These are phyloP conservation scores for Allygus modestus DNA, from an alignment of 2,888 invertebrate species.

Conservation along the genomic window DNA sequence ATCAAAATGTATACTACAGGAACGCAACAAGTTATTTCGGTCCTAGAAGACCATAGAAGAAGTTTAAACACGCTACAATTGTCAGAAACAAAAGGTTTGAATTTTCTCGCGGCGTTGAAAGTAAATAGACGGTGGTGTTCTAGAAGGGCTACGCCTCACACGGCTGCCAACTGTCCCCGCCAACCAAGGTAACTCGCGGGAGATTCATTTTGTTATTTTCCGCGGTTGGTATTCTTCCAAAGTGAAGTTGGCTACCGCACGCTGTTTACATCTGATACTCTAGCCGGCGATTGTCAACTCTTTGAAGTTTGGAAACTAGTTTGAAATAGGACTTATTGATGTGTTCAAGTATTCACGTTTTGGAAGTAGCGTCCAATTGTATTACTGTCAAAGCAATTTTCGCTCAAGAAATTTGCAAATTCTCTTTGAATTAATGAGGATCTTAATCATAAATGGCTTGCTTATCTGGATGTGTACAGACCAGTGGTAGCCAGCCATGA, in stretches of 20 bases:
- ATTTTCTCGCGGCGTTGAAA: neutral
- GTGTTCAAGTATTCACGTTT: too few relatives aligned
- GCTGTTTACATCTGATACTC: conserved; percentile 19
- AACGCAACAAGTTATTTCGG: too few relatives aligned
- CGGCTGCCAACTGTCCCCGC: neutral
- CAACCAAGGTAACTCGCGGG: neutral
- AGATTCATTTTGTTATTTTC: conserved; percentile 40
- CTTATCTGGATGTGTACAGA: too few relatives aligned
- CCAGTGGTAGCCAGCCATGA: too few relatives aligned
- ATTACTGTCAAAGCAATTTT: too few relatives aligned
- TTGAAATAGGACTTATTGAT: too few relatives aligned
- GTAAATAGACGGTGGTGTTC: conserved; percentile 36
- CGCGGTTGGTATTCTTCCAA: conserved; percentile 26
- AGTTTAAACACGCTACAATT: neutral
- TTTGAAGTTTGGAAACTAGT: neutral
- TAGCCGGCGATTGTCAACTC: neutral
- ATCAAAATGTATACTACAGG: too few relatives aligned
- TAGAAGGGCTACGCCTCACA: neutral
- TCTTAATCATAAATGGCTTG: too few relatives aligned
- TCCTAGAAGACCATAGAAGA: too few relatives aligned
- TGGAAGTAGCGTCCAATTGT: too few relatives aligned
- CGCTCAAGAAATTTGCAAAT: too few relatives aligned
- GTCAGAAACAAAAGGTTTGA: neutral
- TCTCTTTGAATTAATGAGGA: too few relatives aligned
- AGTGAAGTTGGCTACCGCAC: neutral